A percentile compares a stretch with the other conserved stretches of the same genome.
phyloP scores from a whole-genome alignment of 2,797 vertebrate species.

The Paramormyrops hopkinsi region DNA sequence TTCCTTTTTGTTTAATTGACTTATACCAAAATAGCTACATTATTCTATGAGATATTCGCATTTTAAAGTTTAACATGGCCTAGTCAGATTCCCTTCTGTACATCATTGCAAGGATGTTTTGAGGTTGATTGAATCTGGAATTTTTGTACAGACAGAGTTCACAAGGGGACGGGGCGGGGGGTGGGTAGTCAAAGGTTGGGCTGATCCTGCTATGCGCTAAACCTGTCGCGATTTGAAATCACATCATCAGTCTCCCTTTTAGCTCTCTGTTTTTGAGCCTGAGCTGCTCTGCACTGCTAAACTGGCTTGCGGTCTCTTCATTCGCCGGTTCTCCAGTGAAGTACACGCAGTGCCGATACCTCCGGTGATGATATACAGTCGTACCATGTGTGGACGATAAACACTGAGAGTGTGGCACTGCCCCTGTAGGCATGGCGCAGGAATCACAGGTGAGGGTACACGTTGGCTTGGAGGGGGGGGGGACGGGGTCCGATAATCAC shows the following conservation, averaged over 20 bases:
- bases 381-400: neutral
- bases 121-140: neutral
- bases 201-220: neutral
- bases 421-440: slow-evolving; percentile 10
- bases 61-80: neutral
- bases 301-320: neutral
- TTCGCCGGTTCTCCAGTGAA: neutral
- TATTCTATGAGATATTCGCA: neutral
- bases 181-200: neutral
- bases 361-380: too few species aligned
- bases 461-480: slow-evolving; percentile 45
- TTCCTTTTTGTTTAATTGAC: neutral
- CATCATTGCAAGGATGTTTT: neutral
- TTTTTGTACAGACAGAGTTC: neutral
- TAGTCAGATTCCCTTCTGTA: neutral
- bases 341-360: neutral
- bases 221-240: neutral
- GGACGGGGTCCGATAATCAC: slow-evolving; percentile 33
- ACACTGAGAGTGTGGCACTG: neutral
- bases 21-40: neutral
- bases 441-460: slow-evolving; percentile 59
- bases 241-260: neutral
- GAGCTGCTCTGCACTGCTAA: neutral
- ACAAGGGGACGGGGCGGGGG: neutral
- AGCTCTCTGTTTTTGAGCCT: neutral